A percentile compares a stretch with the other conserved stretches of the same genome.
phyloP scores from a whole-genome alignment of 2,113 vertebrate genomes.

The Trichechus manatus region DNA sequence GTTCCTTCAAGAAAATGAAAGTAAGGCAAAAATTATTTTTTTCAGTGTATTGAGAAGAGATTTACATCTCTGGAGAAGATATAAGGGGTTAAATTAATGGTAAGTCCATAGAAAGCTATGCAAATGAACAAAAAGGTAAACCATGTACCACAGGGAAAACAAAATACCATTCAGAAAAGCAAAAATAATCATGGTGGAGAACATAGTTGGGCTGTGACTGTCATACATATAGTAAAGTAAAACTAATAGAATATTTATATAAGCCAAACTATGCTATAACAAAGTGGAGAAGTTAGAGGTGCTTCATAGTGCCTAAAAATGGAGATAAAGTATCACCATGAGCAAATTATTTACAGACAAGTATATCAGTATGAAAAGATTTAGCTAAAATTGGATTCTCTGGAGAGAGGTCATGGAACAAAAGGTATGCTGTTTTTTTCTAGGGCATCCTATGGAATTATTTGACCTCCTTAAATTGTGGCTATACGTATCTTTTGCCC shows the following conservation, averaged over 20 bases:
- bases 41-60: background rate
- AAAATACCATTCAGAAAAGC: background rate
- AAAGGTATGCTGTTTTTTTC: background rate
- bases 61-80: background rate
- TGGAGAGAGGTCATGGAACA: background rate
- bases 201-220: background rate
- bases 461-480: background rate
- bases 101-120: background rate
- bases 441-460: background rate
- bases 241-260: background rate
- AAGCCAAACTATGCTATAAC: background rate
- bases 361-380: background rate
- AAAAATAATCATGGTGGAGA: background rate
- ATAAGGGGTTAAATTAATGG: background rate
- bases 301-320: background rate
- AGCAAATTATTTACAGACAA: background rate
- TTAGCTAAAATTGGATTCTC: background rate
- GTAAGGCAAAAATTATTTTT: background rate
- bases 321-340: background rate
- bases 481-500: too few species aligned
- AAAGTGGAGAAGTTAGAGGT: background rate
- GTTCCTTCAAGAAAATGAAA: conserved; percentile 35
- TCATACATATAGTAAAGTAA: background rate
- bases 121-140: background rate
- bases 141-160: background rate